Conservation (phyloP, 1,140 invertebrate genomes). For the Penaeus japonicus region DNA sequence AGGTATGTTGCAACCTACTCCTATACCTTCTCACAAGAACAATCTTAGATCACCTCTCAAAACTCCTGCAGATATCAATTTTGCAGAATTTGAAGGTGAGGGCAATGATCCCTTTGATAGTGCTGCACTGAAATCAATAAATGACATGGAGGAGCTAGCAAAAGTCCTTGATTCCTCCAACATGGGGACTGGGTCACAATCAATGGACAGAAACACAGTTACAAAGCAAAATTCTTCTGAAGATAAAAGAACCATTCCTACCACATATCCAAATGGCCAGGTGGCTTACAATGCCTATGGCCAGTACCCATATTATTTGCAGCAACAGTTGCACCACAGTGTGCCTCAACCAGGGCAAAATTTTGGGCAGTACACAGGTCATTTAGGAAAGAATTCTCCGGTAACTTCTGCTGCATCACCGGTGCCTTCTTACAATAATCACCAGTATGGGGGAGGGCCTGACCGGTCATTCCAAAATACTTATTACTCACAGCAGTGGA, state of each 20-base stretch:
- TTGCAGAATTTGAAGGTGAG: constrained; percentile 64
- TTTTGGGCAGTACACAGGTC: constrained; percentile 27
- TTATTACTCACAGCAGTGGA: constrained; percentile 46
- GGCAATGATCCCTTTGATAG: constrained; percentile 64
- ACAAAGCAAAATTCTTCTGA: background rate
- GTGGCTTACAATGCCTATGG: constrained; percentile 27
- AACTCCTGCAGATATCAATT: constrained; percentile 54
- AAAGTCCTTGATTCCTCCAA: constrained; percentile 59
- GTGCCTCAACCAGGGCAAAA: background rate
- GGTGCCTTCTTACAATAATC: constrained; percentile 31
- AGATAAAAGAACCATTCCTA: background rate
- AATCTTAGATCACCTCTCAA: constrained; percentile 27
- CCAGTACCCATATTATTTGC: constrained; percentile 37
- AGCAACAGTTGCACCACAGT: constrained; percentile 29
- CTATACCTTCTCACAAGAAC: constrained; percentile 17
- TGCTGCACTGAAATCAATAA: constrained; percentile 63
- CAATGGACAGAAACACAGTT: background rate
- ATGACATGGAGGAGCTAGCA: constrained; percentile 64
- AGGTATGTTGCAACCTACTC: constrained; percentile 45
- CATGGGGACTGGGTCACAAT: constrained; percentile 14
- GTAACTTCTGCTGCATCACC: constrained; percentile 29
- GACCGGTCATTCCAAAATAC: constrained; percentile 29
- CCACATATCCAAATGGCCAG: constrained; percentile 20
- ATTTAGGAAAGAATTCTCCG: constrained; percentile 35
- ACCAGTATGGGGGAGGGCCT: constrained; percentile 32